Base-by-base conservation (phyloP, 2,797 vertebrate genomes). In the Taenioides sp. region DNA sequence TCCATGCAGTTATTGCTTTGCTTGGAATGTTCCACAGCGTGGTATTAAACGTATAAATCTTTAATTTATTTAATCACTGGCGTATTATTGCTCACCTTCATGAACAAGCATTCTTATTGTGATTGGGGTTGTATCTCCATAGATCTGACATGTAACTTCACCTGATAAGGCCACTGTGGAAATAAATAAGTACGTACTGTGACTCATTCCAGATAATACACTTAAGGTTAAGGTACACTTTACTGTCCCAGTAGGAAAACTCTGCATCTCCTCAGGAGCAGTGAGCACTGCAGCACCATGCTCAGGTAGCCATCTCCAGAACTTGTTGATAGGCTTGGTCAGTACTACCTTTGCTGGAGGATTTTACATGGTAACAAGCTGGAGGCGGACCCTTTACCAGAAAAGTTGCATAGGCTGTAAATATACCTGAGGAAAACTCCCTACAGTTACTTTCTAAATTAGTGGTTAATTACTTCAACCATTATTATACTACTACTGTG, bases 401-500 rank as follows among this genome's bases (percentile, higher is more conserved):
- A 52, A 52, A 52, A 52, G 50, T 52, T 52, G 20, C 50, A 52
- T 52, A 52, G 18, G 17, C 50, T 52, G 18, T 52, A 52, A 52
- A 52, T 52, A 11, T 57, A 57, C 9, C 22, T 10, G 11, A 22
- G 22, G 10, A 23, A 57, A 23, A 23, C 10, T 57, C 54, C 7
- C n/a, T 27, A 4, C 7, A 31, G 4, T 31, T 18, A 37, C 28
- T 37, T 62, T n/a, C 3, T 34, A 16, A 34, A 27, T 27, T 27
- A 27, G 25, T 27, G 25, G 25, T 27, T 27, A 27, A 27, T 27
- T 27, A 27, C 1, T 1, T 27, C 25, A 27, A 27, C 14, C 59
- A 18, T 28, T 20, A n/a, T 18, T 34, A 34, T 47, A 47, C 34
- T 37, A 37, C 54, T 43, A 64, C 47, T 22, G 73, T 74, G 27